phyloP scores from a whole-genome alignment of 2,888 invertebrate genomes.

The Dysmachus trigonus region DNA sequence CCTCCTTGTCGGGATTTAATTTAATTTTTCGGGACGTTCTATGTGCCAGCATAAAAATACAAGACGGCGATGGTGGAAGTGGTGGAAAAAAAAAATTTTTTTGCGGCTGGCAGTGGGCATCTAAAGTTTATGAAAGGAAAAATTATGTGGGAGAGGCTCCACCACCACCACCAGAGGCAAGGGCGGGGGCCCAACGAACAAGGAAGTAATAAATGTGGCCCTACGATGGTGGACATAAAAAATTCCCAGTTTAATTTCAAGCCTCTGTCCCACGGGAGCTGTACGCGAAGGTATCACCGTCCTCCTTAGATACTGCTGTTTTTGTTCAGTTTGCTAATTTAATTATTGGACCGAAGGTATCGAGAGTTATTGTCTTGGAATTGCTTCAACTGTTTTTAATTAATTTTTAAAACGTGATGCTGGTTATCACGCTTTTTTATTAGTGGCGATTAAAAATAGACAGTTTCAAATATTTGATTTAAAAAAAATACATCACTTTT shows the following conservation, averaged over 20 bases:
- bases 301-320: constrained; percentile 10
- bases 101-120: constrained; percentile 32
- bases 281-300: constrained; percentile 39
- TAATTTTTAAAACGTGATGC: constrained; percentile 13
- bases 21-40: constrained; percentile 46
- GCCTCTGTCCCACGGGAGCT: constrained; percentile 40
- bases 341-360: constrained; percentile 32
- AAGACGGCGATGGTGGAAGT: neutral
- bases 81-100: neutral
- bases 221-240: constrained; percentile 48
- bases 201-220: constrained; percentile 47
- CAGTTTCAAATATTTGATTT: neutral
- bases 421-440: neutral
- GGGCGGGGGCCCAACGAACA: neutral
- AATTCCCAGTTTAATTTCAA: constrained; percentile 48
- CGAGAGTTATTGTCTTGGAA: constrained; percentile 37
- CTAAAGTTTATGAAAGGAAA: constrained; percentile 42
- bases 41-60: constrained; percentile 39
- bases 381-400: constrained; percentile 15
- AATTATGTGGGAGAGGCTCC: constrained; percentile 35
- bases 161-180: neutral
- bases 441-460: neutral
- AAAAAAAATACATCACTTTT: neutral
- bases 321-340: constrained; percentile 36
- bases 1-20: constrained; percentile 45